Evolutionary conservation across 2,888 invertebrate genomes (phyloP).

Genomic region (Bugula neritina): DNA sequence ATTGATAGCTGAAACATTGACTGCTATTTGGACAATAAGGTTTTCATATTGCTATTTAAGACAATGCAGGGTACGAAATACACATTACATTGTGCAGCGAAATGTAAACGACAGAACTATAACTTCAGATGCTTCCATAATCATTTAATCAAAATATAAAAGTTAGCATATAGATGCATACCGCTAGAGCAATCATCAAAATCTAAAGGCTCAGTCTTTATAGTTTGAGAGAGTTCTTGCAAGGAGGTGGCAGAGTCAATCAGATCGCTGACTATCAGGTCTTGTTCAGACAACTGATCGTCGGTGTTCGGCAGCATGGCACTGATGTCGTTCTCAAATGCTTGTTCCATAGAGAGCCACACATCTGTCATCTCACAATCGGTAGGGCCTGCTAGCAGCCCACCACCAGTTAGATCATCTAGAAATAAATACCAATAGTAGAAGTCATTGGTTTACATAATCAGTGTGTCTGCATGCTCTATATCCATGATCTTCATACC

Average conservation of each 20-base stretch:
- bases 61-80: too few species aligned
- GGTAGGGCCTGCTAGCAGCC: neutral
- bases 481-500: too few species aligned
- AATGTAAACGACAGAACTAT: too few species aligned
- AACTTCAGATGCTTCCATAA: too few species aligned
- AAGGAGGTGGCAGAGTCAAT: slow-evolving; percentile 8
- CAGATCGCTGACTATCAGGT: neutral
- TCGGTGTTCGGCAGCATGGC: slow-evolving; percentile 16
- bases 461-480: neutral
- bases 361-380: slow-evolving; percentile 19
- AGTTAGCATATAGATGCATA: too few species aligned
- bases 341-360: slow-evolving; percentile 18
- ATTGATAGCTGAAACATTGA: too few species aligned
- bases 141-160: too few species aligned
- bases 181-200: slow-evolving; percentile 20
- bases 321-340: slow-evolving; percentile 22
- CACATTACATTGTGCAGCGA: too few species aligned
- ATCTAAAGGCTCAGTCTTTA: slow-evolving; percentile 13
- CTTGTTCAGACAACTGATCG: neutral
- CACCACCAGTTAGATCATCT: neutral
- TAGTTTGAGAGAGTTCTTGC: slow-evolving; percentile 16
- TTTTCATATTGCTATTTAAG: too few species aligned
- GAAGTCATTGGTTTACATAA: neutral
- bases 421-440: too few species aligned
- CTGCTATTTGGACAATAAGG: too few species aligned